phyloP scores from a whole-genome alignment of 2,797 vertebrate species.

The Percopsis omiscomaycus region DNA sequence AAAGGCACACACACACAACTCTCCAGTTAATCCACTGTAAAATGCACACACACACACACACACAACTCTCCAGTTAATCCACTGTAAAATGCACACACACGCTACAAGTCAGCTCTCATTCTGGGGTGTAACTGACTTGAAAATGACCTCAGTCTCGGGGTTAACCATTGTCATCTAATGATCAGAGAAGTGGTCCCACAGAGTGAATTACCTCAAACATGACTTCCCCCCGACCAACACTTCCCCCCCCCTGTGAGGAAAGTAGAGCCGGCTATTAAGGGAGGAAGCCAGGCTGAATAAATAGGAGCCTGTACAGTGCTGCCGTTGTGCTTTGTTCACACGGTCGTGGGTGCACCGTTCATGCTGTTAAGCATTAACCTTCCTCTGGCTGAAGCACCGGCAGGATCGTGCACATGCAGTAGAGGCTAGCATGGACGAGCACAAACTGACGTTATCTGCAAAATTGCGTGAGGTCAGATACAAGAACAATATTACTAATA shows the following conservation, averaged over 20 bases:
- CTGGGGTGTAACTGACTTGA: constrained; percentile 62
- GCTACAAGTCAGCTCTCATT: constrained; percentile 25
- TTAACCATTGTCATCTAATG: constrained; percentile 79
- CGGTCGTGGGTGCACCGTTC: constrained; percentile 67
- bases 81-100: constrained; percentile 42
- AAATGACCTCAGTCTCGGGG: constrained; percentile 76
- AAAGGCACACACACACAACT: constrained; percentile 8
- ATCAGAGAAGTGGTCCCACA: constrained; percentile 69
- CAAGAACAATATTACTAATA: neutral
- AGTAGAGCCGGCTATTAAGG: constrained; percentile 76
- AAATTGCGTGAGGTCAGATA: too few relatives aligned
- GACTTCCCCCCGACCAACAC: constrained; percentile 81
- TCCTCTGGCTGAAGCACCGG: constrained; percentile 52
- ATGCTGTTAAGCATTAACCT: constrained; percentile 80
- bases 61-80: constrained; percentile 25
- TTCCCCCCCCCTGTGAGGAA: constrained; percentile 61
- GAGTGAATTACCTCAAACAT: constrained; percentile 82
- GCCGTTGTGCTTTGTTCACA: constrained; percentile 82
- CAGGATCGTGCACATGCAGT: constrained; percentile 19
- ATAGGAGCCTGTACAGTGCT: constrained; percentile 77
- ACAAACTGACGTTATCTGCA: neutral
- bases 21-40: neutral
- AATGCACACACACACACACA: constrained; percentile 13
- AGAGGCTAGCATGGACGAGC: too few relatives aligned
- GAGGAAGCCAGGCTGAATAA: constrained; percentile 82